These are phyloP conservation scores for Eupithecia dodoneata DNA, from an alignment of 2,888 invertebrate genomes.

Conservation along the genomic window DNA sequence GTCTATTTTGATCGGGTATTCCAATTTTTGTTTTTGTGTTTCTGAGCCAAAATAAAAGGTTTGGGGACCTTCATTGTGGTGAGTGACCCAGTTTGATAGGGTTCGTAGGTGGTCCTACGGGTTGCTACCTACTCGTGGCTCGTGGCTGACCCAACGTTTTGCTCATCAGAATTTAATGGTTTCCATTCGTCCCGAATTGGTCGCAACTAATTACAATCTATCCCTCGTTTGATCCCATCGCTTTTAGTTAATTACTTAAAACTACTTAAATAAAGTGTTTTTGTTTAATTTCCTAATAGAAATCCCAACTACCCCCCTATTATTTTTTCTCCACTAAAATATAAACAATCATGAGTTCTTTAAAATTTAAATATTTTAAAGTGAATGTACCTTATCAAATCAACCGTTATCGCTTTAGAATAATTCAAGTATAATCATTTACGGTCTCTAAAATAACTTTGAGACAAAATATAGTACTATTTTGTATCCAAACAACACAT, in stretches of 20 bases:
- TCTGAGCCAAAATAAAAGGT: slow-evolving; percentile 51
- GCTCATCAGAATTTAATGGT: slow-evolving; percentile 66
- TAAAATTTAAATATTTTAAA: background rate
- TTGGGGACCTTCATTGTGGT: slow-evolving; percentile 50
- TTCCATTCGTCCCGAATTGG: slow-evolving; percentile 52
- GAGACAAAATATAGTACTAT: background rate
- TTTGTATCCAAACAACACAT: background rate
- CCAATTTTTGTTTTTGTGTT: slow-evolving; percentile 44
- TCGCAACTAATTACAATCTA: slow-evolving; percentile 67
- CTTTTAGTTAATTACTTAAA: slow-evolving; percentile 38
- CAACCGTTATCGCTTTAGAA: background rate
- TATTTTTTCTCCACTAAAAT: background rate
- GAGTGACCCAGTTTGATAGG: slow-evolving; percentile 55
- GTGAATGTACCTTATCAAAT: background rate
- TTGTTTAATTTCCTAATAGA: background rate
- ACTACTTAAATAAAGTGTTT: background rate
- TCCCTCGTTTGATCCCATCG: slow-evolving; percentile 48
- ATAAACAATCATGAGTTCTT: background rate
- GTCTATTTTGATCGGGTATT: slow-evolving; percentile 39
- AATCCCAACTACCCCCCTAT: background rate
- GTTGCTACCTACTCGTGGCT: slow-evolving; percentile 20
- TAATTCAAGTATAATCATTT: background rate
- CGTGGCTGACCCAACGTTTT: slow-evolving; percentile 55
- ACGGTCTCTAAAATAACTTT: background rate
- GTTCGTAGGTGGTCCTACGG: slow-evolving; percentile 38